Evolutionary conservation across 2,888 invertebrate genomes (phyloP).

Genomic region (Sphaeridia pumilis): DNA sequence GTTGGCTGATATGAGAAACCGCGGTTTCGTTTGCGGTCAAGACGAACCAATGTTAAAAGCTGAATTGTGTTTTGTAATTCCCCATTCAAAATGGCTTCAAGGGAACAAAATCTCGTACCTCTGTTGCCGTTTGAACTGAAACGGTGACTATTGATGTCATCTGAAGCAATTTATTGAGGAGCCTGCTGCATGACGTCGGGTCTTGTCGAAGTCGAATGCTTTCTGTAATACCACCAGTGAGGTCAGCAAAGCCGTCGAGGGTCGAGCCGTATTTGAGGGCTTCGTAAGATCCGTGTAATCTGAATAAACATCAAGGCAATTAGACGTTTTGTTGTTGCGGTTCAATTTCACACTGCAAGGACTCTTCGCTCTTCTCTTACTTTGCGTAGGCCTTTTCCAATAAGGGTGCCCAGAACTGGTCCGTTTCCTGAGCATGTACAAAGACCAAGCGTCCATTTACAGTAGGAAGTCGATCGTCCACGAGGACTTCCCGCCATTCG

Average conservation of each 20-base stretch:
- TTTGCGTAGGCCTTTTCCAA: slow-evolving; percentile 89
- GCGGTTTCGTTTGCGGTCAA: too few relatives aligned
- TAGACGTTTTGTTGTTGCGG: too few relatives aligned
- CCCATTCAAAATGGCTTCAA: too few relatives aligned
- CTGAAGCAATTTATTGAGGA: slow-evolving; percentile 58
- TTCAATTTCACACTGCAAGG: background rate
- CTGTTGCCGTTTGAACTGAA: slow-evolving; percentile 47
- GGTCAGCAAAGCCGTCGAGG: slow-evolving; percentile 72
- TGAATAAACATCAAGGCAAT: too few relatives aligned
- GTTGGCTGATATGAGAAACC: too few relatives aligned
- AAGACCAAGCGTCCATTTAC: slow-evolving; percentile 77
- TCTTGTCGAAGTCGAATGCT: slow-evolving; percentile 61
- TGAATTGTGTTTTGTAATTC: too few relatives aligned
- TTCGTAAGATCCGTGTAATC: slow-evolving; percentile 84
- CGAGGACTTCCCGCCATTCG: slow-evolving; percentile 78
- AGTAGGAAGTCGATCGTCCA: slow-evolving; percentile 79
- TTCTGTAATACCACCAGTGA: slow-evolving; percentile 81
- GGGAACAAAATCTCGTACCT: slow-evolving; percentile 25
- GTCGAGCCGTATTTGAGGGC: slow-evolving; percentile 84
- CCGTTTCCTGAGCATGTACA: slow-evolving; percentile 64
- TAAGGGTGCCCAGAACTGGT: slow-evolving; percentile 78
- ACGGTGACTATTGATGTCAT: slow-evolving; percentile 77
- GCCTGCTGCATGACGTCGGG: slow-evolving; percentile 53
- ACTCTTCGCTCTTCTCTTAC: slow-evolving; percentile 46
- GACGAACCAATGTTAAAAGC: too few relatives aligned